Evolutionary conservation across 2,888 invertebrate species (phyloP).

Genomic region (Thysanoteuthis rhombus): DNA sequence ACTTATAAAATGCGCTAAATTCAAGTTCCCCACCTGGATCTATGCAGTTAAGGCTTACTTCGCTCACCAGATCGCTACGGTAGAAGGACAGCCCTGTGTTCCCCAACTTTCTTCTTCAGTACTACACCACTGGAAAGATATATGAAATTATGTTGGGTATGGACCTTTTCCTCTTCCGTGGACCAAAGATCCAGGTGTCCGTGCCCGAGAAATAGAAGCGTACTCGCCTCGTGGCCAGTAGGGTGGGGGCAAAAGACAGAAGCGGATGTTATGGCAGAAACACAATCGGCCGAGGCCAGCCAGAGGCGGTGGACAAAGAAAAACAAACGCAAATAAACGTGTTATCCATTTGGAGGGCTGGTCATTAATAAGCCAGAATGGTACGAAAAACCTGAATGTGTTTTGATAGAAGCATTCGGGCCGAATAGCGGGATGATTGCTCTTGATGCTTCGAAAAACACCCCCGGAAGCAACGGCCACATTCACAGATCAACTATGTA

Average conservation of each 20-base stretch:
- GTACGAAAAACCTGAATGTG: background rate
- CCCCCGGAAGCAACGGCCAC: too few species aligned
- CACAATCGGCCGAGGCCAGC: background rate
- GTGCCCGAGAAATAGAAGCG: background rate
- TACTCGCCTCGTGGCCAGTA: background rate
- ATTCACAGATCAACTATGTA: too few species aligned
- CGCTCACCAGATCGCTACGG: too few species aligned
- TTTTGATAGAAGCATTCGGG: background rate
- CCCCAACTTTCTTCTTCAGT: too few species aligned
- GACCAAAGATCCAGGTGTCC: background rate
- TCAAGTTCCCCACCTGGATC: too few species aligned
- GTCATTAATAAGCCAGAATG: background rate
- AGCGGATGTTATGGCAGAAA: background rate
- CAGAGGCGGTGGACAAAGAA: background rate
- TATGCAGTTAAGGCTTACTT: too few species aligned
- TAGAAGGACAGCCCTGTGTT: too few species aligned
- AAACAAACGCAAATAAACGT: background rate
- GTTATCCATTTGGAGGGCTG: background rate
- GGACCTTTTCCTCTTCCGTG: too few species aligned
- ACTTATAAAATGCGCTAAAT: too few species aligned
- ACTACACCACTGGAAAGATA: too few species aligned
- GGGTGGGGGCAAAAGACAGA: background rate
- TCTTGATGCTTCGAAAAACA: background rate
- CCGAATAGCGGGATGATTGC: background rate
- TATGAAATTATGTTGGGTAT: too few species aligned